A percentile compares a stretch with the other conserved stretches of the same genome.
These are phyloP conservation scores for Chaetorhynchus papuensis DNA, from an alignment of 2,113 vertebrate genomes.

Conservation along the genomic window DNA sequence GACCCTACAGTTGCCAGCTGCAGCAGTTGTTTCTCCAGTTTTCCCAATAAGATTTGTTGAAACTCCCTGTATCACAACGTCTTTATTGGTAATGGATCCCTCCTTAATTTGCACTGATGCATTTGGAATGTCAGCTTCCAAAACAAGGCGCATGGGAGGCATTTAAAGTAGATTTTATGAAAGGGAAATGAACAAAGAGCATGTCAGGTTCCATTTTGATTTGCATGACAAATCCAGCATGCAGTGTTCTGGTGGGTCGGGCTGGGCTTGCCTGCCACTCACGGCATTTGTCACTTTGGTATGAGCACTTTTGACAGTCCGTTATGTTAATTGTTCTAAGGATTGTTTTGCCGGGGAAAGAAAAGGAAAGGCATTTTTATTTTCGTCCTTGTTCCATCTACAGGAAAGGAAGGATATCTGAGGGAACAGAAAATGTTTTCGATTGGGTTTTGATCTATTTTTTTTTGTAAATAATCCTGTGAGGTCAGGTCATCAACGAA, in stretches of 20 bases:
- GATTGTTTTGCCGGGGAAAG: constrained; percentile 36
- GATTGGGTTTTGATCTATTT: not conserved
- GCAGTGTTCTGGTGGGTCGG: constrained; percentile 52
- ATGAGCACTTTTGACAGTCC: constrained; percentile 67
- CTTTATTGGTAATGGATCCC: constrained; percentile 58
- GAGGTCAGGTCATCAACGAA: not conserved
- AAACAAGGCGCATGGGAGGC: constrained; percentile 67
- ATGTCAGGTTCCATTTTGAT: constrained; percentile 70
- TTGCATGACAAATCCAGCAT: constrained; percentile 67
- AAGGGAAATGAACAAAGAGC: constrained; percentile 66
- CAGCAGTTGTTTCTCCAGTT: not conserved
- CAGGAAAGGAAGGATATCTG: not conserved
- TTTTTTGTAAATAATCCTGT: not conserved
- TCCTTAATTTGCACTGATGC: constrained; percentile 61
- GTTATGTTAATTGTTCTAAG: constrained; percentile 67
- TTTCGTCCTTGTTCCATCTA: not conserved
- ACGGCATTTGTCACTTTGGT: constrained; percentile 43
- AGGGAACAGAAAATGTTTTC: not conserved
- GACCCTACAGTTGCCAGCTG: not conserved
- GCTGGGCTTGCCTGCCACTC: constrained; percentile 60
- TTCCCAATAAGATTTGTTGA: constrained; percentile 42
- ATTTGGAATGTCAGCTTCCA: constrained; percentile 64
- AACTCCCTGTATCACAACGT: not conserved
- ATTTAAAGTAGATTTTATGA: constrained; percentile 70
- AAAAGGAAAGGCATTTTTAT: constrained; percentile 27